Evolutionary conservation across 2,113 vertebrate species (phyloP).

Genomic region (Scortum barcoo): DNA sequence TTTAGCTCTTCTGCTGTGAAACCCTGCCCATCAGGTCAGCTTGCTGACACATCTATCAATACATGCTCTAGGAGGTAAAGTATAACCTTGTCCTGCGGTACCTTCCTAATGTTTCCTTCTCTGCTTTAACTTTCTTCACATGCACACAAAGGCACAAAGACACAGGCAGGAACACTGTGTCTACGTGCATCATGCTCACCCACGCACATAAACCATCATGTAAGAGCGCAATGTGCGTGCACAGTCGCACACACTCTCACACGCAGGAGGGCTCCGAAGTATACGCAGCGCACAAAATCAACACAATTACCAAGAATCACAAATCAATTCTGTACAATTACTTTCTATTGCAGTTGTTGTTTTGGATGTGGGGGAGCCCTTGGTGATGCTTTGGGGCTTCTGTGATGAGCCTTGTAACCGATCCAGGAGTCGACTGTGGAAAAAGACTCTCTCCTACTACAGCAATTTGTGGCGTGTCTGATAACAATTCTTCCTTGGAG

Average conservation of each 20-base stretch:
- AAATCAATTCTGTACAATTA: slow-evolving; percentile 46
- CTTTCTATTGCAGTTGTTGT: slow-evolving; percentile 46
- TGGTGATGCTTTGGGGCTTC: slow-evolving; percentile 58
- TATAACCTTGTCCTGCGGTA: slow-evolving; percentile 54
- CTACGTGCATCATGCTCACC: neutral
- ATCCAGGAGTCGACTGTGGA: slow-evolving; percentile 24
- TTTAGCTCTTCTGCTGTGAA: slow-evolving; percentile 59
- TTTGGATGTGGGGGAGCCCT: slow-evolving; percentile 29
- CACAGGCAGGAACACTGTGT: neutral
- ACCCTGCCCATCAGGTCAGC: slow-evolving; percentile 56
- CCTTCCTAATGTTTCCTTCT: slow-evolving; percentile 44
- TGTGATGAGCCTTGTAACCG: slow-evolving; percentile 44
- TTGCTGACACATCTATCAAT: slow-evolving; percentile 77
- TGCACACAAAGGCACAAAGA: slow-evolving; percentile 19
- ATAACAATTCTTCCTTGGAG: slow-evolving; percentile 35
- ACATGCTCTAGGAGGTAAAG: slow-evolving; percentile 41
- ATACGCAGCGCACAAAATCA: slow-evolving; percentile 16
- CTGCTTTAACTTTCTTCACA: slow-evolving; percentile 40
- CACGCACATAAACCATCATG: neutral
- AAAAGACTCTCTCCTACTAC: slow-evolving; percentile 10
- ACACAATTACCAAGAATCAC: slow-evolving; percentile 48
- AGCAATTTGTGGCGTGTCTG: slow-evolving; percentile 37
- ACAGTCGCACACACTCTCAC: neutral
- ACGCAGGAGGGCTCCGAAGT: neutral
- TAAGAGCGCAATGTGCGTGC: neutral